Base-by-base conservation (phyloP, 1,140 invertebrate species). In the Sitobion miscanthi region DNA sequence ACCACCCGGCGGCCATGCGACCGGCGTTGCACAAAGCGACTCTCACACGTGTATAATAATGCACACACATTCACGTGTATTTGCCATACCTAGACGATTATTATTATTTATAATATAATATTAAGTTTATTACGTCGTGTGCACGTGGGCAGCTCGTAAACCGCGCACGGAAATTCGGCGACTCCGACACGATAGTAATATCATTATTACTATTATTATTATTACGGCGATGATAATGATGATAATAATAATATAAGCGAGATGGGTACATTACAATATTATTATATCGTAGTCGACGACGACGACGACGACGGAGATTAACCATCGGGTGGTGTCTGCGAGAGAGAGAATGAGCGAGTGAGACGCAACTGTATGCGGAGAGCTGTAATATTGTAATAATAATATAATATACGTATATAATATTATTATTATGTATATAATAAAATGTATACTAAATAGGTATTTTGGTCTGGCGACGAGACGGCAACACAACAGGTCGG, bases 111-210 rank as follows among this genome's bases (percentile, higher is more conserved):
- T n/a, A 77, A 77, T 77, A 77, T 38, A 38, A 77, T 38, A 38
- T 38, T 77, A 77, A n/a, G 14, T 77, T 77, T 77, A 77, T 77
- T 77, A 17, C 17, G 62, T 17, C n/a, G 62, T 17, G 62, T 14
- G 62, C 62, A n/a, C 62, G 62, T 77, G 62, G 62, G 62, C 62
- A n/a, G 62, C 30, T 77, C 62, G 62, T 77, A 77, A 77, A 77
- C 62, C n/a, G 62, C 62, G 14, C 30, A n/a, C 14, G 62, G 62
- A 77, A 77, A 77, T 77, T 77, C 30, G 62, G 62, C 14, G 62
- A 77, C 57, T 62, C 14, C 14, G 62, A 14, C 17, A n/a, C 3
- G n/a, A 69, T 69, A 69, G 5, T 77, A 77, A 6, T 77, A 69
- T 3, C 30, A 69, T 69, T 69, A 69, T 69, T 14, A n/a, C 3